Evolutionary conservation across 2,888 invertebrate species (phyloP), one percentile per base, ranked within the genome.

Genomic region (Sisyra nigra): DNA sequence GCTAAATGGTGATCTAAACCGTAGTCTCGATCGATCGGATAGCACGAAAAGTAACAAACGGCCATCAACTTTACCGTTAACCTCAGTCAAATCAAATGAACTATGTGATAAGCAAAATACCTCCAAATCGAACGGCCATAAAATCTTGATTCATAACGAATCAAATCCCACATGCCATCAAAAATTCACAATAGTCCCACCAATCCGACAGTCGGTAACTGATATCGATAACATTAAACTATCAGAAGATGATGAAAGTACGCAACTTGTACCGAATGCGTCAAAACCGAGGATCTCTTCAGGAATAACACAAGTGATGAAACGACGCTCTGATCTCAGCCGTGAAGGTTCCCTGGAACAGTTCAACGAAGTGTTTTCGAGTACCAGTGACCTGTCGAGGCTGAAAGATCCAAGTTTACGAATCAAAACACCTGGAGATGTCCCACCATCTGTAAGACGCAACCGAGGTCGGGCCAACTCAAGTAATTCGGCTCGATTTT

Each of bases 341-440:
- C 63, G 81, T 0, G 82, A 82, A 54, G 75, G 76, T 45, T 82
- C 83, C 1, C 59, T 84, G 29, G 84, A 84, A 52, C 77, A 81
- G 40, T 83, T 85, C 41, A 76, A 75, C 44, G 80, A 83, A 52
- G 73, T 84, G 3, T 84, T 84, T 52, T 72, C 77, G 8, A 74
- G 74, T 0, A 74, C 75, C 0, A 75, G 74, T 1, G 81, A 78
- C 53, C 54, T 75, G n/a, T 68, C 71, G 3, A 66, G 75, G 42
- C 56, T 85, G 40, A 72, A 80, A 48, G 81, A 85, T 60, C 81
- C 83, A 0, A 78, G 81, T 14, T 78, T 77, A 38, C 68, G 84
- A 40, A 79, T 85, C 1, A 85, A 86, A 55, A 86, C 85, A 0
- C 85, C 86, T 0, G 85, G 85, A 0, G 86, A 86, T 57, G 69